Conservation (phyloP, 2,113 vertebrate genomes). For the Oncorhynchus clarkii region DNA sequence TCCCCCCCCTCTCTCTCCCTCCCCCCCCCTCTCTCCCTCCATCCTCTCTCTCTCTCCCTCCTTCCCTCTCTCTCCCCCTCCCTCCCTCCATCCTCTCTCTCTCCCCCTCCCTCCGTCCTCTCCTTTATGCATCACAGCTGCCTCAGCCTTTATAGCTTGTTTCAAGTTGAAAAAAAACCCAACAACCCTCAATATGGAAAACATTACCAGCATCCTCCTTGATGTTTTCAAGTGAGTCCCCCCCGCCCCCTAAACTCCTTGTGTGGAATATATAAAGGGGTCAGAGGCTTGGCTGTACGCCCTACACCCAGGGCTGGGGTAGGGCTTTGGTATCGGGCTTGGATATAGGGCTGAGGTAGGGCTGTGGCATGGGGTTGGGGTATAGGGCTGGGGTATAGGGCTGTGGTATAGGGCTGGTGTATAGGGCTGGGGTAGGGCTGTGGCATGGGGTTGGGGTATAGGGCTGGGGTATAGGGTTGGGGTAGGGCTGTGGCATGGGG, state of each 20-base stretch:
- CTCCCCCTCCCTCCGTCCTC: constrained; percentile 65
- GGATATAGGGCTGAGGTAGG: too few species aligned
- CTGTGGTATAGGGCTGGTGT: too few species aligned
- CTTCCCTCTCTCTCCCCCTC: too few species aligned
- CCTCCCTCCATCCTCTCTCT: too few species aligned
- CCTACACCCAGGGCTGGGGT: background rate
- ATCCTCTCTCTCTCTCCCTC: too few species aligned
- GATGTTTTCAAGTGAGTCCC: constrained; percentile 51
- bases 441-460: too few species aligned
- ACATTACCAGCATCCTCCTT: constrained; percentile 81
- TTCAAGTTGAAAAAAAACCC: constrained; percentile 75
- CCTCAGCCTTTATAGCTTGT: constrained; percentile 76
- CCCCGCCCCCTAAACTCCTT: constrained; percentile 54
- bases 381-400: too few species aligned
- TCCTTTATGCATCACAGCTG: constrained; percentile 83
- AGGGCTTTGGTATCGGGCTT: too few species aligned
- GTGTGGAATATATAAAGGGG: constrained; percentile 73
- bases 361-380: too few species aligned
- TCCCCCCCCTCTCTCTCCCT: too few species aligned
- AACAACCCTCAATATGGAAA: constrained; percentile 83
- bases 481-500: background rate
- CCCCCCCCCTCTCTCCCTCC: too few species aligned
- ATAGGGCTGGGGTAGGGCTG: background rate
- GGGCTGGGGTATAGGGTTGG: background rate
- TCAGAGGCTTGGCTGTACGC: constrained; percentile 52